phyloP scores from a whole-genome alignment of 1,140 invertebrate species.

The Leptoteleia sp. region DNA sequence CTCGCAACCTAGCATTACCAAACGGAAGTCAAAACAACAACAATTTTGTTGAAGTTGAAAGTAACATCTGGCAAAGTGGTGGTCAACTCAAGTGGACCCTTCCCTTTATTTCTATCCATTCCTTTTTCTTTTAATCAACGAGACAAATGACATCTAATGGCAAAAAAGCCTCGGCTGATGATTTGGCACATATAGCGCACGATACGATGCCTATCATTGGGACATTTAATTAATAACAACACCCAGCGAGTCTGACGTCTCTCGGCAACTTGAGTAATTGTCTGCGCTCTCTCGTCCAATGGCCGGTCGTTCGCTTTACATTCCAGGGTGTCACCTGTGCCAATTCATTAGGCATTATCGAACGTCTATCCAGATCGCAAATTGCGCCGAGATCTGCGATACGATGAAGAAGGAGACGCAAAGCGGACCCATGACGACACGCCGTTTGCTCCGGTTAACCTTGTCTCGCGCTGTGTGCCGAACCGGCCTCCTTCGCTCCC shows the following conservation, averaged over 20 bases:
- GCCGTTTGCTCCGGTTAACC: conserved; percentile 35
- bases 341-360: conserved; percentile 78
- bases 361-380: conserved; percentile 67
- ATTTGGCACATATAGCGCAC: conserved; percentile 71
- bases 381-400: conserved; percentile 56
- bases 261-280: conserved; percentile 79
- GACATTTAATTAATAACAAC: conserved; percentile 82
- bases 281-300: conserved; percentile 79
- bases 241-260: conserved; percentile 77
- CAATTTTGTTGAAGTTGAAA: conserved; percentile 34
- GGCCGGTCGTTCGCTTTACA: conserved; percentile 70
- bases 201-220: conserved; percentile 79
- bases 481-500: conserved; percentile 15
- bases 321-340: conserved; percentile 67
- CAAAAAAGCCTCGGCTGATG: conserved; percentile 69
- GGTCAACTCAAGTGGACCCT: conserved; percentile 61
- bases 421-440: conserved; percentile 45
- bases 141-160: conserved; percentile 81
- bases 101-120: too few species aligned
- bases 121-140: conserved; percentile 37
- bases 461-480: conserved; percentile 28
- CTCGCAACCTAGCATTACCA: conserved; percentile 26
- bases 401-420: conserved; percentile 57
- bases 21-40: conserved; percentile 41
- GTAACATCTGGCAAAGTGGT: conserved; percentile 22